Evolutionary conservation across 2,797 vertebrate species (phyloP), one percentile per base, ranked within the genome.

Genomic region (Sebastes kiyomatsui): DNA sequence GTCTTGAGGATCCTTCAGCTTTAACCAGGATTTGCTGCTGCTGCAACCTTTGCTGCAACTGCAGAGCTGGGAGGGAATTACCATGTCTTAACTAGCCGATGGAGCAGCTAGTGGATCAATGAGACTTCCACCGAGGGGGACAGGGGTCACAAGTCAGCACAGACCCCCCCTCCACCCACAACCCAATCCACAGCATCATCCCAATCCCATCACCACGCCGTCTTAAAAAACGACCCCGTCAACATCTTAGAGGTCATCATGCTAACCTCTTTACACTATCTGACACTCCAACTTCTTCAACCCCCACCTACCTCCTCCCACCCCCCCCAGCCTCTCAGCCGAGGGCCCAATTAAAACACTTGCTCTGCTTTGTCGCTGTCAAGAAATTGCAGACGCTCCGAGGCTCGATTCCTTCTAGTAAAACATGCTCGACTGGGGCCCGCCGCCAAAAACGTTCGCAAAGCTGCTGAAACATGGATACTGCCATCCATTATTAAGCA

Each of bases 101-200:
- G 52, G 16, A 67, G 27, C 23, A 73, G 66, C 35, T 7, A 8
- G 60, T 52, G 56, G 84, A 87, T 89, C 88, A 61, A 84, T 91
- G 68, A 10, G 42, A 60, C 49, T 75, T 77, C 75, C 6, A 81
- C 42, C 42, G n/a, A 52, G 22, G 20, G 55, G 68, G 69, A 75
- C 32, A 9, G 3, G 32, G 83, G 75, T 87, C 59, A 65, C 38
- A 49, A 72, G 52, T 55, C 79, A 82, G 61, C n/a, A 49, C 52
- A 49, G 22, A 30, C 16, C n/a, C 33, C 23, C 18, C 32, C 16
- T 8, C 46, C 10, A n/a, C 25, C 18, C 11, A 60, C 67, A 23
- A 16, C 54, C 27, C 12, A 27, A 62, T 69, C 38, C 64, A 11
- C 11, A 4, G 27, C 23, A 4, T 54, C 58, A 23, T 20, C 54